Evolutionary conservation across 2,113 vertebrate genomes (phyloP).

Genomic region (human (Homo sapiens)): DNA sequence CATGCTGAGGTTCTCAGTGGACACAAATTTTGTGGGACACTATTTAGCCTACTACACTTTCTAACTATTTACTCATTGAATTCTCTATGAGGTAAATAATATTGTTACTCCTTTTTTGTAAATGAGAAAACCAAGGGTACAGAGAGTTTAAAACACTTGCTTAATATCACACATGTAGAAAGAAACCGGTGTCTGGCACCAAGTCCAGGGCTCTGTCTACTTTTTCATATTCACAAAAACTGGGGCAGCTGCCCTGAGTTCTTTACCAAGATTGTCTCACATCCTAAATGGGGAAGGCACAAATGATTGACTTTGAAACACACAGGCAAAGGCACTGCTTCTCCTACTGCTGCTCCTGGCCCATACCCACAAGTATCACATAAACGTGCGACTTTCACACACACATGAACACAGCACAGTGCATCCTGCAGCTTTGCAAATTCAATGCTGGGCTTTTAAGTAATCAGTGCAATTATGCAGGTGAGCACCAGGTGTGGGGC

Average conservation of each 20-base stretch:
- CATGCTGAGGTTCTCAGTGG: neutral
- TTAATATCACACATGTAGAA: neutral
- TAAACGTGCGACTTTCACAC: rapidly evolving
- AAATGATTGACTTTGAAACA: rapidly evolving
- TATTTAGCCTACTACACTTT: rapidly evolving
- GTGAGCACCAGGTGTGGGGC: neutral
- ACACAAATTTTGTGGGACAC: rapidly evolving
- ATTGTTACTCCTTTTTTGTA: neutral
- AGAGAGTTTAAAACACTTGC: neutral
- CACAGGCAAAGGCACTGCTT: rapidly evolving
- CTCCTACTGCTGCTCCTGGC: too few relatives aligned
- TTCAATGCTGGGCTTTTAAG: neutral
- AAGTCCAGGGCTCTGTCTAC: too few relatives aligned
- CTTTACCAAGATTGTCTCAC: rapidly evolving
- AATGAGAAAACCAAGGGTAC: neutral
- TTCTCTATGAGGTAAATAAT: neutral
- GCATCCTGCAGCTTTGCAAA: rapidly evolving
- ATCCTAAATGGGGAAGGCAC: too few relatives aligned
- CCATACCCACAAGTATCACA: rapidly evolving
- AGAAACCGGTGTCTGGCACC: neutral
- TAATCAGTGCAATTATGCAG: rapidly evolving
- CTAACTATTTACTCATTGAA: neutral
- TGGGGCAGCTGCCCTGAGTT: rapidly evolving
- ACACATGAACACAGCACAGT: neutral
- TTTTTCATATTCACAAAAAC: too few relatives aligned